Base-by-base conservation (phyloP, 2,888 invertebrate species). In the Sphecodes monilicornis region DNA sequence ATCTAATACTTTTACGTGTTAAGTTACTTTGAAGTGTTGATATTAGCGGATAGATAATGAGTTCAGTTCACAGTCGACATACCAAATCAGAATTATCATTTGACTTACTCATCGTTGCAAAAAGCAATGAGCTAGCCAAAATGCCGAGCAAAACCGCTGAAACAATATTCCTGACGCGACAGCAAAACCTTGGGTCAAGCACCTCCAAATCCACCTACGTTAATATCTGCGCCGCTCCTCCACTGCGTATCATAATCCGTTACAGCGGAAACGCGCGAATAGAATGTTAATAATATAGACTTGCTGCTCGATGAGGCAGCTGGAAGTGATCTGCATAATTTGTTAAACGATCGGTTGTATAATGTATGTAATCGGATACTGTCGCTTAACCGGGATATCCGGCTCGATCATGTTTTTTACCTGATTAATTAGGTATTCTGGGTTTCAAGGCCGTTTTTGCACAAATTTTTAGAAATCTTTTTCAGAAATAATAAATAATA, bases 201-300 rank as follows among this genome's bases (percentile, higher is more conserved):
- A 54, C 68, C 41, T 36, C 1, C 26, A n/a, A 32, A 66, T 78
- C 57, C 57, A 26, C 57, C 57, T 26, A 57, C 57, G 26, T 57
- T 57, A 29, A 39, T 36, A n/a, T 29, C n/a, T 13, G 36, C 32
- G 70, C 13, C 29, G 18, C 10, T 50, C 50, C n/a, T 50, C n/a
- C 50, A 10, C 16, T 16, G 66, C 57, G 71, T 72, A 76, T 82
- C 71, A 54, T 72, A 32, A 80, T 81, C 75, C 82, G 66, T 68
- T 22, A 39, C 26, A 43, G 39, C 57, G n/a, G 54, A 43, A n/a
- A 46, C 43, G 50, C 81, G 82, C 57, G 75, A 80, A 81, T 82
- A 76, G 71, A 80, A 82, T 82, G 80, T 80, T 80, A 80, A 82
- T 81, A 81, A 82, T 76, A 72, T 43, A 81, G 71, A 76, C 64